These are phyloP conservation scores for Nestor notabilis DNA, from an alignment of 2,113 vertebrate species.

Conservation along the genomic window DNA sequence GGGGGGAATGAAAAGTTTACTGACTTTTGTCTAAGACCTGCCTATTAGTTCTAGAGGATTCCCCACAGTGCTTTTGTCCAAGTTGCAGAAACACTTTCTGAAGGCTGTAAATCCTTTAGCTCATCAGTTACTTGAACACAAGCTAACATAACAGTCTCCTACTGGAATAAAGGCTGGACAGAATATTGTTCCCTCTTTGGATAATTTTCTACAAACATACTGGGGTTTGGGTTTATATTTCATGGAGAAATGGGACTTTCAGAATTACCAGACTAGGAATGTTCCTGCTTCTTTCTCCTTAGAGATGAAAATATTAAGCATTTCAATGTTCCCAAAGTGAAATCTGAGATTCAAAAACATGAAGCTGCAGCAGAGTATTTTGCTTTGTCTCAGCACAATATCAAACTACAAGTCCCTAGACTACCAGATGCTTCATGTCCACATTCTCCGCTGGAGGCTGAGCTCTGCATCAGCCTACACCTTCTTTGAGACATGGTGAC, in stretches of 20 bases:
- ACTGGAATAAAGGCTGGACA: background rate
- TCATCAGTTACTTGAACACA: background rate
- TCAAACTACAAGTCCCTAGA: background rate
- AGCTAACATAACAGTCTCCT: background rate
- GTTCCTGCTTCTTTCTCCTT: background rate
- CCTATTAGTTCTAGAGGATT: background rate
- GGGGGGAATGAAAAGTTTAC: background rate
- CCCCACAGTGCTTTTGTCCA: background rate
- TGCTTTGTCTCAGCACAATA: background rate
- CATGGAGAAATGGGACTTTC: background rate
- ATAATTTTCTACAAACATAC: background rate
- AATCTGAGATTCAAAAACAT: background rate
- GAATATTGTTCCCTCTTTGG: background rate
- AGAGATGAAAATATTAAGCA: background rate
- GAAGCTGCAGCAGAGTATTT: background rate
- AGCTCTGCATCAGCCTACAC: background rate
- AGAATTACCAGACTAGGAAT: background rate
- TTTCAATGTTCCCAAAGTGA: background rate
- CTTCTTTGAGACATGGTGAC: background rate
- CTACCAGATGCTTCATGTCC: background rate
- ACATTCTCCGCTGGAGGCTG: background rate
- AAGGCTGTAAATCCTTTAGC: background rate
- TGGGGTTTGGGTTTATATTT: rapidly evolving
- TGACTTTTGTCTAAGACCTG: background rate
- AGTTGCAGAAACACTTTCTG: background rate